phyloP scores from a whole-genome alignment of 2,113 vertebrate genomes.

The Parus major region DNA sequence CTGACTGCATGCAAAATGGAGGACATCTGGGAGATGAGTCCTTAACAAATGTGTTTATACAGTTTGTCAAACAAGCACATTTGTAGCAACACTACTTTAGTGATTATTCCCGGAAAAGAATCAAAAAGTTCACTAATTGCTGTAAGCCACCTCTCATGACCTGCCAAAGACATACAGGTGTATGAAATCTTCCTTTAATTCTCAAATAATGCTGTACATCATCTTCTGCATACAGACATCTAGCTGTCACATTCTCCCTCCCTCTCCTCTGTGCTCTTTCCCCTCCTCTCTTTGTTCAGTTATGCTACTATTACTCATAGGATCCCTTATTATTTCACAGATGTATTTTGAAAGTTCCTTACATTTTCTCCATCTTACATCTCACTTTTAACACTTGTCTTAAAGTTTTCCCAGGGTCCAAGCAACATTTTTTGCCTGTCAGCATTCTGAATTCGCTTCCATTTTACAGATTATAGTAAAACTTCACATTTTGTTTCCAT shows the following conservation, averaged over 20 bases:
- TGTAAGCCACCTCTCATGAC: not conserved
- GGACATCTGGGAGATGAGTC: conserved; percentile 12
- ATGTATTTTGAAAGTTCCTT: not conserved
- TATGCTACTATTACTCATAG: not conserved
- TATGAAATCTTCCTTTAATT: not conserved
- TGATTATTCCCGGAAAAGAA: not conserved
- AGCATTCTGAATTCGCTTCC: not conserved
- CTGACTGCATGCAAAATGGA: not conserved
- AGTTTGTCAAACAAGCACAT: not conserved
- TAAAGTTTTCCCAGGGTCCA: not conserved
- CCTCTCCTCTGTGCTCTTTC: not conserved
- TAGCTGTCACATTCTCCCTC: not conserved
- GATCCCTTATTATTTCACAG: not conserved
- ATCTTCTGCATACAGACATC: not conserved
- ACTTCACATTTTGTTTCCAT: not conserved
- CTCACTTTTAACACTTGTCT: not conserved
- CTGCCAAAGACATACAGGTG: not conserved
- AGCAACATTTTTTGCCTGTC: not conserved
- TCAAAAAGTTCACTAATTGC: not conserved
- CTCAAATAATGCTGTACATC: not conserved
- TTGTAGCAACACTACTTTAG: not conserved
- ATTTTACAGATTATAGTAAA: not conserved
- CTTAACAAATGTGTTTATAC: not conserved
- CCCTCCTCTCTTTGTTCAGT: not conserved
- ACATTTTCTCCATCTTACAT: not conserved